Percentiles rank a stretch among this genome's conserved stretches.
Evolutionary conservation across 1,140 invertebrate species (phyloP).

Genomic region (Micrasema longulum): DNA sequence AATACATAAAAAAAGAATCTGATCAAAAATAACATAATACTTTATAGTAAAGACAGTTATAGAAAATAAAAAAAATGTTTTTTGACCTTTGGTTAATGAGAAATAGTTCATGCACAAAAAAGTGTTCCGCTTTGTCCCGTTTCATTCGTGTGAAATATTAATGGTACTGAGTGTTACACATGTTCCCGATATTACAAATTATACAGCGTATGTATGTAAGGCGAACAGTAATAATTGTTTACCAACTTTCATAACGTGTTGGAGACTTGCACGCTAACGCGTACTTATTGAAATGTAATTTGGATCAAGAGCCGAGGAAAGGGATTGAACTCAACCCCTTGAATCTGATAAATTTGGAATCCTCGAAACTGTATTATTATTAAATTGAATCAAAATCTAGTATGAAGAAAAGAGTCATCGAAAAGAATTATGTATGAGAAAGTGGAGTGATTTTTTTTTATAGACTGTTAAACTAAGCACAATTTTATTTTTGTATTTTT

Average conservation of each 20-base stretch:
- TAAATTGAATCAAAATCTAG: not conserved
- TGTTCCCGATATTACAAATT: slow-evolving; percentile 24
- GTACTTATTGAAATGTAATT: slow-evolving; percentile 40
- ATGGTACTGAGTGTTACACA: slow-evolving; percentile 6
- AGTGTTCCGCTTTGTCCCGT: not conserved
- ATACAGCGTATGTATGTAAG: not conserved
- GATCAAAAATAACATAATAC: too few relatives aligned
- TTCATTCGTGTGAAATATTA: slow-evolving; percentile 14
- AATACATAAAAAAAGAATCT: too few relatives aligned
- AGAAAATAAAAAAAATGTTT: not conserved
- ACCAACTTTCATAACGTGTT: slow-evolving; percentile 16
- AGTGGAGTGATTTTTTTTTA: too few relatives aligned
- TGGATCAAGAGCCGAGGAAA: not conserved
- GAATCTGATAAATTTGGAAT: too few relatives aligned
- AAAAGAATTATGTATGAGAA: too few relatives aligned
- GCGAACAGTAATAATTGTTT: slow-evolving; percentile 25
- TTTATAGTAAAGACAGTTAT: too few relatives aligned
- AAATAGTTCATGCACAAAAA: slow-evolving; percentile 6
- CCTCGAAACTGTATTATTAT: too few relatives aligned
- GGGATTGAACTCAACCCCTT: not conserved
- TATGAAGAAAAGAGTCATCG: not conserved
- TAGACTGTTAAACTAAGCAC: too few relatives aligned
- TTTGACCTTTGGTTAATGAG: slow-evolving; percentile 6
- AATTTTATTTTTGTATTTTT: too few relatives aligned
- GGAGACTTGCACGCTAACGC: slow-evolving; percentile 28